A percentile compares a stretch with the other conserved stretches of the same genome.
These are phyloP conservation scores for Telmatherina bonti DNA, from an alignment of 2,797 vertebrate species.

Conservation along the genomic window DNA sequence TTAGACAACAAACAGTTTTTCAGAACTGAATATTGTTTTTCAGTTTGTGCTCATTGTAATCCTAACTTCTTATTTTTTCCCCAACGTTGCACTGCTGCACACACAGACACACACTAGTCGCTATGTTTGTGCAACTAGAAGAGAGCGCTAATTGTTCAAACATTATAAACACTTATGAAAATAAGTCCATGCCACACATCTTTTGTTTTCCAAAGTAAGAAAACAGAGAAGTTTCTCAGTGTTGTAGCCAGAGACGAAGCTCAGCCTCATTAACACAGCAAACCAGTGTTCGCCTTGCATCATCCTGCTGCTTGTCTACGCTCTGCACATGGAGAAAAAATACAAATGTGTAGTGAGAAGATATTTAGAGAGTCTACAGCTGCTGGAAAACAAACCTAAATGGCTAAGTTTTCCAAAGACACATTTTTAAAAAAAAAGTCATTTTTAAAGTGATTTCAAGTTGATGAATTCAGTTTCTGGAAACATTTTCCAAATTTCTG, in stretches of 20 bases:
- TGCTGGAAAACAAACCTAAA: conserved; percentile 24
- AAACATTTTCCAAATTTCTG: conserved; percentile 17
- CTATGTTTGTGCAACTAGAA: not conserved
- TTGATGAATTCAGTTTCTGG: conserved; percentile 10
- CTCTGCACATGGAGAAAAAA: not conserved
- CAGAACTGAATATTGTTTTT: not conserved
- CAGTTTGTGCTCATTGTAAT: not conserved
- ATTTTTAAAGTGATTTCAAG: not conserved
- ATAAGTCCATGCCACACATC: not conserved
- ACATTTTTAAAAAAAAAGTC: not conserved
- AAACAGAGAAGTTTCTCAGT: not conserved
- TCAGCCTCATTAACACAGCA: conserved; percentile 26
- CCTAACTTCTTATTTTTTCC: too few relatives aligned
- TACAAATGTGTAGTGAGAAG: conserved; percentile 3
- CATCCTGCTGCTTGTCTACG: conserved; percentile 13
- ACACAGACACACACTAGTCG: not conserved
- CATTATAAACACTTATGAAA: not conserved
- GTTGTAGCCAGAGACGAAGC: conserved; percentile 21
- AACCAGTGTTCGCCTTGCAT: conserved; percentile 21
- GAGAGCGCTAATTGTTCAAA: not conserved
- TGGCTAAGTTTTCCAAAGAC: conserved; percentile 7
- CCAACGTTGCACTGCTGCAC: not conserved
- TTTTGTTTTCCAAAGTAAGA: not conserved
- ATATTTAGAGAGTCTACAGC: not conserved
- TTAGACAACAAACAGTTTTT: not conserved